Evolutionary conservation across 2,888 invertebrate genomes (phyloP).

Genomic region (Drosophila colorata): DNA sequence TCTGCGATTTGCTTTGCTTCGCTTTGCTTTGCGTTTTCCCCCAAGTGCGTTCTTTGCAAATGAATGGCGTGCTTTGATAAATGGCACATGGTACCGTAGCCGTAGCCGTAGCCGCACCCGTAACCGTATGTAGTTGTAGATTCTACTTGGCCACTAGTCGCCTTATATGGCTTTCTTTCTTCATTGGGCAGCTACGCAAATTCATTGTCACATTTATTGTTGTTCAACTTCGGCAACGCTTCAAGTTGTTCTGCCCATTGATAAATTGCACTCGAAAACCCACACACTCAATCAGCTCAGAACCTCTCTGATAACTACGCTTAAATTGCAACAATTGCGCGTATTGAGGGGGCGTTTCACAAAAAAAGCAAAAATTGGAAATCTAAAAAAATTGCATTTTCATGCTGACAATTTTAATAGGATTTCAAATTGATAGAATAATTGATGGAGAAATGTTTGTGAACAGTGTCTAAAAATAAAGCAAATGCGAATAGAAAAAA

Average conservation of each 20-base stretch:
- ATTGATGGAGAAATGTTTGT: neutral
- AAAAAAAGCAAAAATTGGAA: slow-evolving; percentile 10
- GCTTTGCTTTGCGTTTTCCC: slow-evolving; percentile 8
- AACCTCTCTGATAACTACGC: slow-evolving; percentile 15
- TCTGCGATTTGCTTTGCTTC: slow-evolving; percentile 32
- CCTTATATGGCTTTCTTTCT: slow-evolving; percentile 55
- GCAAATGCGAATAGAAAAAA: neutral
- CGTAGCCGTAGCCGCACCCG: neutral
- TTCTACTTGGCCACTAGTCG: slow-evolving; percentile 9
- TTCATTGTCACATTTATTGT: slow-evolving; percentile 50
- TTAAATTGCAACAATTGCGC: slow-evolving; percentile 36
- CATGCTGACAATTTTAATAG: slow-evolving; percentile 25
- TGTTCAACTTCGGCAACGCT: slow-evolving; percentile 6
- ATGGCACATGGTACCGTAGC: slow-evolving; percentile 50
- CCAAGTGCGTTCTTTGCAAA: slow-evolving; percentile 40
- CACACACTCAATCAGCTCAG: slow-evolving; percentile 28
- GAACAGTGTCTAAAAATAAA: neutral
- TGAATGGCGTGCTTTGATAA: slow-evolving; percentile 65
- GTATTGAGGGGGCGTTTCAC: slow-evolving; percentile 32
- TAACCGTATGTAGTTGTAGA: neutral
- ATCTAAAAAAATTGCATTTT: slow-evolving; percentile 27
- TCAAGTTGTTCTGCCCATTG: slow-evolving; percentile 22
- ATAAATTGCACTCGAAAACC: slow-evolving; percentile 39
- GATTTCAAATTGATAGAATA: slow-evolving; percentile 20
- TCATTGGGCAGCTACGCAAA: slow-evolving; percentile 16